These are phyloP conservation scores for Tipula helvola DNA, from an alignment of 2,888 invertebrate genomes.

Conservation along the genomic window DNA sequence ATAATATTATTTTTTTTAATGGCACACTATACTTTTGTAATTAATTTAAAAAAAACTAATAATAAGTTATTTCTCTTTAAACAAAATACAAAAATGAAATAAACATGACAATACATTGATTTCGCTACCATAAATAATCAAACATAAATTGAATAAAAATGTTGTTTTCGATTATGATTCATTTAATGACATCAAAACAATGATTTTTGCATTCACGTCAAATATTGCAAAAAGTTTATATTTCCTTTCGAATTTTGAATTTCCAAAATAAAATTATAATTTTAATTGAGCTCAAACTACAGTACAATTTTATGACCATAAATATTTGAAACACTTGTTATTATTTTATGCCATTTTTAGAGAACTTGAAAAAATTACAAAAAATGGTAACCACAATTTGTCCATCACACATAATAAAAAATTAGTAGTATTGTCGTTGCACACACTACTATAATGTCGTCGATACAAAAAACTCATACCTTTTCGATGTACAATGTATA, in stretches of 20 bases:
- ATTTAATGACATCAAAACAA: neutral
- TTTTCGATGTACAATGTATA: neutral
- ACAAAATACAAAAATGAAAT: neutral
- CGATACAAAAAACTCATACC: neutral
- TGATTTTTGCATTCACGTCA: neutral
- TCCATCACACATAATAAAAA: neutral
- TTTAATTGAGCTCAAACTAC: conserved; percentile 9
- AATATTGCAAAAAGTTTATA: neutral
- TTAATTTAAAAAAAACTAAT: neutral
- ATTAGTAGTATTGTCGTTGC: neutral
- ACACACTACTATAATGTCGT: neutral
- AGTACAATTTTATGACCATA: conserved; percentile 5
- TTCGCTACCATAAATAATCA: neutral
- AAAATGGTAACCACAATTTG: neutral
- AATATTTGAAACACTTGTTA: neutral
- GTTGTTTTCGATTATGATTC: neutral
- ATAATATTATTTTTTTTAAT: neutral
- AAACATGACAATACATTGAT: conserved; percentile 4
- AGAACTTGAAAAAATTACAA: neutral
- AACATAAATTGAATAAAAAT: neutral
- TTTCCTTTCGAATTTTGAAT: conserved; percentile 4
- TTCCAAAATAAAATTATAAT: neutral
- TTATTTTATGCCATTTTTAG: neutral
- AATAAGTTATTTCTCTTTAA: neutral
- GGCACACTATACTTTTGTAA: neutral